Base-by-base conservation (phyloP, 2,888 invertebrate species). In the Hylaea fasciaria region DNA sequence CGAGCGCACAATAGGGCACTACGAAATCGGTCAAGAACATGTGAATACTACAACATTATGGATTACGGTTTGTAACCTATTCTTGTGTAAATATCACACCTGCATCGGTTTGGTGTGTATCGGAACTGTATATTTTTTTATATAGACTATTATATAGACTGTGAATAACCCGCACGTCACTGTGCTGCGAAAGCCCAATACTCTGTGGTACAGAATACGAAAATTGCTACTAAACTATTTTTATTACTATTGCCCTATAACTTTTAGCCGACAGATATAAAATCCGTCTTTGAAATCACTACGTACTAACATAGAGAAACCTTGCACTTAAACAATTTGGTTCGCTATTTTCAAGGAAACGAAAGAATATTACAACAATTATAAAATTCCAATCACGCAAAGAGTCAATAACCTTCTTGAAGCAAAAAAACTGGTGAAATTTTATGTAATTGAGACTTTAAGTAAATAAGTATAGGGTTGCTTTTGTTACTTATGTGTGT, bases 271-370 rank as follows among this genome's bases (percentile, higher is more conserved):
- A 32, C 9, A 2, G 32, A 22, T 3, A 22, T 32, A 1, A 32
- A 32, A 7, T 32, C 32, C 9, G 3, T 32, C 9, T 22, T 22
- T n/a, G n/a, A n/a, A n/a, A n/a, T n/a, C n/a, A n/a, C n/a, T n/a
- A n/a, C n/a, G n/a, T n/a, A n/a, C n/a, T 62, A 62, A 58, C 54
- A 39, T 53, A 44, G 45, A 17, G 9, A 16, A 32, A 52, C 57
- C 56, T 57, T 64, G 66, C 54, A 57, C 66, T 66, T 66, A 64
- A 64, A 50, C 55, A 60, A 54, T 7, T 32, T 32, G 32, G 55
- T 43, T 37, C 39, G 53, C 17, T 16, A 48, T 22, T 56, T 52
- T 37, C 29, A 52, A 62, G 28, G 63, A 55, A 61, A 56, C 54
- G 55, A 54, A 52, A 43, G 49, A 50, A 56, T n/a, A n/a, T n/a